A percentile compares a stretch with the other conserved stretches of the same genome.
These are phyloP conservation scores for Drosophila tripunctata DNA, from an alignment of 2,888 invertebrate species.

Conservation along the genomic window DNA sequence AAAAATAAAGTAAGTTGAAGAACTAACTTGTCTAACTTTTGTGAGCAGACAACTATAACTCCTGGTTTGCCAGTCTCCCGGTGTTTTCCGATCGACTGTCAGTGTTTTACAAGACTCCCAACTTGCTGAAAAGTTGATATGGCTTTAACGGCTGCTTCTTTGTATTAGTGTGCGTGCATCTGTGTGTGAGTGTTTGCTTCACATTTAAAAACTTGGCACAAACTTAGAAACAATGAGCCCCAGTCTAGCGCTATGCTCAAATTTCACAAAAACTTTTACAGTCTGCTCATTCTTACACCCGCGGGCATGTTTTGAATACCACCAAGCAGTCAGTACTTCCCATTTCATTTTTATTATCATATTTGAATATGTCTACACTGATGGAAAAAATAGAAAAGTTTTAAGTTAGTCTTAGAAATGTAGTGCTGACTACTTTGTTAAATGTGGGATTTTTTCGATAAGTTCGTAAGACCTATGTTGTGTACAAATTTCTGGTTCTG, in stretches of 20 bases:
- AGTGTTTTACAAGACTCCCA: constrained; percentile 1
- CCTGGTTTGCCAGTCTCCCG: background rate
- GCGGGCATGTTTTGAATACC: constrained; percentile 20
- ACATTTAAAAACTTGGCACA: constrained; percentile 30
- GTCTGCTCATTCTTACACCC: background rate
- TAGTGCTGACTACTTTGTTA: too few species aligned
- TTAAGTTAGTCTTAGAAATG: too few species aligned
- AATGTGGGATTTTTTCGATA: too few species aligned
- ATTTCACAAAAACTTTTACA: constrained; percentile 34
- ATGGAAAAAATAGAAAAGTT: too few species aligned
- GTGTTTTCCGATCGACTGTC: constrained; percentile 8
- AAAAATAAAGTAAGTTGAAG: background rate
- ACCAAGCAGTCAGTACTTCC: background rate
- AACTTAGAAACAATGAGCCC: constrained; percentile 38
- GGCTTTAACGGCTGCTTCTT: constrained; percentile 18
- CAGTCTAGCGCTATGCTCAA: background rate
- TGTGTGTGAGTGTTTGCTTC: background rate
- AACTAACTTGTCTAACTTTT: background rate
- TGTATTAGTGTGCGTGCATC: background rate
- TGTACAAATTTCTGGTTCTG: too few species aligned
- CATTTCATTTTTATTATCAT: background rate
- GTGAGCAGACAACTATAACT: background rate
- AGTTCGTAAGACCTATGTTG: too few species aligned
- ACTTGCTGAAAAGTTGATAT: constrained; percentile 15
- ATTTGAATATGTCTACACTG: background rate